These are phyloP conservation scores for Orgyia antiqua DNA, from an alignment of 2,888 invertebrate genomes.

Conservation along the genomic window DNA sequence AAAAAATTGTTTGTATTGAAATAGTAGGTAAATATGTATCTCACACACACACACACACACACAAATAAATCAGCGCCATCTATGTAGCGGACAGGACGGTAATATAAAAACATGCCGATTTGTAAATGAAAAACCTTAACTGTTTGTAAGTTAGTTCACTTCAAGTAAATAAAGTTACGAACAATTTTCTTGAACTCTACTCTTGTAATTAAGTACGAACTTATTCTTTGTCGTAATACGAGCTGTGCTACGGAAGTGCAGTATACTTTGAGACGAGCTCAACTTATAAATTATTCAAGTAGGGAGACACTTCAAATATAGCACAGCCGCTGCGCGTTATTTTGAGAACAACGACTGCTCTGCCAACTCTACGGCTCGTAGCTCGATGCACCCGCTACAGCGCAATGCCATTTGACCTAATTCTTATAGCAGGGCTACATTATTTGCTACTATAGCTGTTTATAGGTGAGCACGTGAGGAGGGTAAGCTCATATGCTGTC, in stretches of 20 bases:
- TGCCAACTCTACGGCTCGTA: constrained; percentile 22
- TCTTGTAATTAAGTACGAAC: constrained; percentile 40
- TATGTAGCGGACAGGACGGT: too few relatives aligned
- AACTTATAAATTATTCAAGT: constrained; percentile 75
- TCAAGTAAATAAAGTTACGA: constrained; percentile 13
- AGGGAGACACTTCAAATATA: constrained; percentile 73
- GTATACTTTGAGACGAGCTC: constrained; percentile 59
- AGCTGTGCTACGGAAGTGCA: constrained; percentile 61
- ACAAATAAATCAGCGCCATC: too few relatives aligned
- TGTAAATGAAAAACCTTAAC: too few relatives aligned
- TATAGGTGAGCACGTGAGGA: too few relatives aligned
- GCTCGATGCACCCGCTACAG: background rate
- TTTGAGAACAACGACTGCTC: constrained; percentile 57
- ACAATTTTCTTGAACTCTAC: constrained; percentile 22
- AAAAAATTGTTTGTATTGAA: too few relatives aligned
- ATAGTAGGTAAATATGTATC: too few relatives aligned
- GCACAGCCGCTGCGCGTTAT: constrained; percentile 60
- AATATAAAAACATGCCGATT: too few relatives aligned
- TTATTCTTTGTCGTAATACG: constrained; percentile 39
- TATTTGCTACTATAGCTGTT: too few relatives aligned
- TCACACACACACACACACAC: too few relatives aligned
- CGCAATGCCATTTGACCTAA: constrained; percentile 33
- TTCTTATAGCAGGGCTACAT: too few relatives aligned
- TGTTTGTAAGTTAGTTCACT: too few relatives aligned
- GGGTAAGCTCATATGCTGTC: too few relatives aligned